A percentile compares a stretch with the other conserved stretches of the same genome.
Evolutionary conservation across 2,797 vertebrate species (phyloP).

Genomic region (Sternarchorhynchus goeldii): DNA sequence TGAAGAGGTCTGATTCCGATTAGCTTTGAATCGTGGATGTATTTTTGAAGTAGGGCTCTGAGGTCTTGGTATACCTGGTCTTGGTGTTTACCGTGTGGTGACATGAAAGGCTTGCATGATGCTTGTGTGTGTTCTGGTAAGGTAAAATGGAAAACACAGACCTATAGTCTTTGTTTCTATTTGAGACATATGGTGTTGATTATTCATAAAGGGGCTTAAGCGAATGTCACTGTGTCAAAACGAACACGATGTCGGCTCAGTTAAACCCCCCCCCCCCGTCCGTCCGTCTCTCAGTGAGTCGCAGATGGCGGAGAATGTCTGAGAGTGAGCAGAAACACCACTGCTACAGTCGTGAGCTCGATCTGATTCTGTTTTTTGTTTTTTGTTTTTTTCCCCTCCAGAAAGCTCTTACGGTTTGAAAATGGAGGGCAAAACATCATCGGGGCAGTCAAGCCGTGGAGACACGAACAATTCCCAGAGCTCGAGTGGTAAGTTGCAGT

Average conservation of each 20-base stretch:
- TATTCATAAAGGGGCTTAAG: no score
- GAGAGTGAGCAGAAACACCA: not conserved
- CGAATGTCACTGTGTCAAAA: no score
- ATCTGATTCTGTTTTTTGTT: slow-evolving; percentile 49
- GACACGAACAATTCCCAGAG: slow-evolving; percentile 94
- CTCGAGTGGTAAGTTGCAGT: slow-evolving; percentile 88
- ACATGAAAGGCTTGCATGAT: not conserved
- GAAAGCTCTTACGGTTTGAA: slow-evolving; percentile 90
- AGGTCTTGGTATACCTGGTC: not conserved
- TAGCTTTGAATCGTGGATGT: slow-evolving; percentile 34
- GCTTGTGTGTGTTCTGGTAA: not conserved
- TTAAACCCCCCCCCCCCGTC: no score
- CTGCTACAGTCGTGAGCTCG: not conserved
- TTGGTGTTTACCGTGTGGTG: no score
- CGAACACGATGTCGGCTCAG: no score
- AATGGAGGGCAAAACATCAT: slow-evolving; percentile 82
- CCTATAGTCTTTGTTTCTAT: not conserved
- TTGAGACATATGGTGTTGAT: no score
- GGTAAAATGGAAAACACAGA: not conserved
- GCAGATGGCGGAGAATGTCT: not conserved
- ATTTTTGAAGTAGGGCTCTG: slow-evolving; percentile 21
- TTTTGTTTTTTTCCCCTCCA: slow-evolving; percentile 71
- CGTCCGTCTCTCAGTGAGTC: no score
- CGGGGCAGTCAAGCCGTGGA: slow-evolving; percentile 85
- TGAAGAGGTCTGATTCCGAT: slow-evolving; percentile 68